phyloP scores from a whole-genome alignment of 2,888 invertebrate genomes.

The Gymnocheta viridis region DNA sequence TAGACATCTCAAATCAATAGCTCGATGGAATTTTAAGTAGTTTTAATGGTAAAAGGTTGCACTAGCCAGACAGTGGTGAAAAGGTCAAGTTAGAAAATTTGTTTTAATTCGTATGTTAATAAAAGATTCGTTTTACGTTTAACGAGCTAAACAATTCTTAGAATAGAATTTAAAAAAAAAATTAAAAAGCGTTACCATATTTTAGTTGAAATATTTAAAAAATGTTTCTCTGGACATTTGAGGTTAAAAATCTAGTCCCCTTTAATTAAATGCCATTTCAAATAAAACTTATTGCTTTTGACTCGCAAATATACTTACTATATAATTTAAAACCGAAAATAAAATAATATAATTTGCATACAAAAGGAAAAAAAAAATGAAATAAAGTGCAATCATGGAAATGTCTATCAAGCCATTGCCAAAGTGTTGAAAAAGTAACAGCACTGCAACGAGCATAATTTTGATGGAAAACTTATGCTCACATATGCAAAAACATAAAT shows the following conservation, averaged over 20 bases:
- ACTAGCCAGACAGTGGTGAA: neutral
- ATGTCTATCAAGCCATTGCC: slow-evolving; percentile 65
- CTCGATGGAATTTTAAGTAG: slow-evolving; percentile 31
- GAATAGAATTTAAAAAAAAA: neutral
- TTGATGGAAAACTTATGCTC: slow-evolving; percentile 20
- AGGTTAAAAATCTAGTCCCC: neutral
- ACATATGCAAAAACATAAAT: neutral
- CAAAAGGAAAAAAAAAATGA: too few species aligned
- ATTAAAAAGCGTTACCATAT: neutral
- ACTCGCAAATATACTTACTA: neutral
- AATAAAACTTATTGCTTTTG: slow-evolving; percentile 7
- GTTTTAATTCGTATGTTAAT: neutral
- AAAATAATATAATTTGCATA: slow-evolving; percentile 76
- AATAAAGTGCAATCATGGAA: slow-evolving; percentile 79
- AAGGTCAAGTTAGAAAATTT: neutral
- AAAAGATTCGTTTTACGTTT: neutral
- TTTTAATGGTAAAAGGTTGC: neutral
- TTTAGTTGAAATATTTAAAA: neutral
- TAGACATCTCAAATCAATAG: neutral
- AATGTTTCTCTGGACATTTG: neutral
- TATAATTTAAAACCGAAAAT: slow-evolving; percentile 52
- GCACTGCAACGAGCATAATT: slow-evolving; percentile 24
- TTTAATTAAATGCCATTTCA: neutral
- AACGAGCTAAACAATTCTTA: neutral
- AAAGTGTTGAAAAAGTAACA: slow-evolving; percentile 35